Base-by-base conservation (phyloP, 2,888 invertebrate genomes). In the Chrysodeixis includens region DNA sequence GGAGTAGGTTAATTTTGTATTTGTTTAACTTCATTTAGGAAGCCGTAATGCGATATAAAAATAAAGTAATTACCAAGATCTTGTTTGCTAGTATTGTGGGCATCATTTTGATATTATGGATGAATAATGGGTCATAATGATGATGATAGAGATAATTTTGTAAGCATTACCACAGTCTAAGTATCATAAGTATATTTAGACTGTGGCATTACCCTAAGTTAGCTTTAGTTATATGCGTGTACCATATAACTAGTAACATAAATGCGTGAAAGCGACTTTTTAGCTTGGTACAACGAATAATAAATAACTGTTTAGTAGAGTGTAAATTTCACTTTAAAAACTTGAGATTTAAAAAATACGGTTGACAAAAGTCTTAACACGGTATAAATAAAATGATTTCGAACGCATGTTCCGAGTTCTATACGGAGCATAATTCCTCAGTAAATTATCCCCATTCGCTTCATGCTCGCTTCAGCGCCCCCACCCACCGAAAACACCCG, bases 391-490 rank as follows among this genome's bases (percentile, higher is more conserved):
- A 75, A 72, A 80, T 80, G 51, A 74, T 81, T 74, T 77, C 76
- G 69, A 83, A 81, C 72, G 80, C 83, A 81, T 83, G 82, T 83
- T 85, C 83, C 83, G 86, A 87, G 84, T 86, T 90, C 88, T 69
- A 86, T 87, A 83, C 85, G 83, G 81, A 85, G 88, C 86, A 92
- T 92, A 92, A 92, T 92, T 92, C 87, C 86, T 86, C 86, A 90
- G 85, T 92, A 94, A 94, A 93, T 93, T 93, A 93, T 91, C 89
- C 90, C 85, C 83, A 83, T 83, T 88, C 90, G 88, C 86, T 91
- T 90, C 92, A 88, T 89, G 90, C 86, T 86, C 86, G 89, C 89
- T 89, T 91, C 90, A 88, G 85, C 91, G 84, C 91, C 89, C 85
- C 85, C 81, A 73, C 71, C 74, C 73, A 67, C 82, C 78, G 79